Conservation (phyloP, 2,888 invertebrate species). For the Conomelus anceps region DNA sequence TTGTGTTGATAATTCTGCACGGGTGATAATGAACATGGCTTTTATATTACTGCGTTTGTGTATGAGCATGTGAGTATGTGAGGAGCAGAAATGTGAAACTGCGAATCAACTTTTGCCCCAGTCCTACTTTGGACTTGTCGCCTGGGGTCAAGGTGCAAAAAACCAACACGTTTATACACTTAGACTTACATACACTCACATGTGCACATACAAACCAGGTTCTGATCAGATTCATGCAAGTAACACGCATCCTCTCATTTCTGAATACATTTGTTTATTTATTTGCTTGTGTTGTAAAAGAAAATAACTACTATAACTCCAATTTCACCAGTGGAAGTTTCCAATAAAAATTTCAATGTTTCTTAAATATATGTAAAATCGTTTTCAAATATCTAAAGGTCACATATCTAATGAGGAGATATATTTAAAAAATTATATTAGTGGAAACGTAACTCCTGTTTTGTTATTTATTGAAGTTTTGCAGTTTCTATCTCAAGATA, state of each 20-base stretch:
- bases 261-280: background rate
- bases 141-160: background rate
- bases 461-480: no score
- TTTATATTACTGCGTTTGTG: background rate
- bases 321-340: no score
- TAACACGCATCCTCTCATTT: background rate
- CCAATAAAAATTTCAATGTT: no score
- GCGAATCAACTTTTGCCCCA: background rate
- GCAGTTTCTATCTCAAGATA: no score
- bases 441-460: no score
- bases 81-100: background rate
- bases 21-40: background rate
- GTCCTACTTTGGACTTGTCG: constrained; percentile 1
- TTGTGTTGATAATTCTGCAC: background rate
- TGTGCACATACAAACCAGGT: background rate
- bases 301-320: no score
- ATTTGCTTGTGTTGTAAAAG: background rate
- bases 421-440: no score
- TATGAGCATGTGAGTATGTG: background rate
- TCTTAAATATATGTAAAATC: no score
- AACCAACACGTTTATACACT: background rate
- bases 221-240: background rate
- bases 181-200: background rate
- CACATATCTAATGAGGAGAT: no score
- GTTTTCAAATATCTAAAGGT: no score